Evolutionary conservation across 2,888 invertebrate species (phyloP), one percentile per base, ranked within the genome.

Genomic region (Didymodactylos carnosus): DNA sequence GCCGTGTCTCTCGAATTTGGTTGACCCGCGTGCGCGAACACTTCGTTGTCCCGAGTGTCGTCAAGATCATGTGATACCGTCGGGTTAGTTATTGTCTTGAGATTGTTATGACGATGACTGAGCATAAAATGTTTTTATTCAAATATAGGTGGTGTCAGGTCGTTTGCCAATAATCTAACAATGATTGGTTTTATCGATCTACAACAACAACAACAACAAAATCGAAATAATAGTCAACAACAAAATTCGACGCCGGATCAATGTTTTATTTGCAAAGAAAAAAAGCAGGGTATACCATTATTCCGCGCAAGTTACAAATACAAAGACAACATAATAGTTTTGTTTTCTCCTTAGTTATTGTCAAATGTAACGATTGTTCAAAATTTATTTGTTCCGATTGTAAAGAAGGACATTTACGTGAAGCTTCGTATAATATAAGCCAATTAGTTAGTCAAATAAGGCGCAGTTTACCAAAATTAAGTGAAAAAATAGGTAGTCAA

Each of bases 41-140:
- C 91, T 94, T 76, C 93, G 93, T 87, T 95, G 95, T 86, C 95
- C 95, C 81, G 94, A 95, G 88, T 95, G 95, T 84, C 89, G 94
- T 77, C 92, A 93, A 75, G 94, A 94, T 85, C 94, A 94, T 86
- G 88, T 93, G 78, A 92, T 94, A 80, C 94, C 94, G 69, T 92
- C 92, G 84, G 91, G 53, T 53, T 27, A 13, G 29, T n/a, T n/a
- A n/a, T n/a, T n/a, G n/a, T n/a, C n/a, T n/a, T n/a, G n/a, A n/a
- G n/a, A n/a, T n/a, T n/a, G n/a, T n/a, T n/a, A n/a, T n/a, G n/a
- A n/a, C n/a, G n/a, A n/a, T n/a, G n/a, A n/a, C n/a, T n/a, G n/a
- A n/a, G n/a, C n/a, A n/a, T n/a, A n/a, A n/a, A n/a, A n/a, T n/a
- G n/a, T n/a, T n/a, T n/a, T n/a, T n/a, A n/a, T 29, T 53, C 3